These are phyloP conservation scores for Geopemphigus sp. DNA, from an alignment of 1,140 invertebrate genomes.

Conservation along the genomic window DNA sequence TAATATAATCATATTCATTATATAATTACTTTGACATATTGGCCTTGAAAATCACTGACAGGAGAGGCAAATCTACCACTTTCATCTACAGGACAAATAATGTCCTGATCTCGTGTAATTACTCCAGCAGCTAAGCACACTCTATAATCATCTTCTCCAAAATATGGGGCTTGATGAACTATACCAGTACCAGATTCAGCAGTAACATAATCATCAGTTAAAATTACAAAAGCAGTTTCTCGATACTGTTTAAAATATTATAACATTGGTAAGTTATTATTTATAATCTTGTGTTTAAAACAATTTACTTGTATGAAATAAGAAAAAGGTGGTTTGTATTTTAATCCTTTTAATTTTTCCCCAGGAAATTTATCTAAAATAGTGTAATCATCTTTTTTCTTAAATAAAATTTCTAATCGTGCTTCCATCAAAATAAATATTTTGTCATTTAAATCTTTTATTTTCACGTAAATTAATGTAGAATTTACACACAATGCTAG, in stretches of 20 bases:
- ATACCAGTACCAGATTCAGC: slow-evolving; percentile 97
- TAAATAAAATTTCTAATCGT: slow-evolving; percentile 78
- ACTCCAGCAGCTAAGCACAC: slow-evolving; percentile 80
- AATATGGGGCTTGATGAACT: slow-evolving; percentile 98
- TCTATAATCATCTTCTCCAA: slow-evolving; percentile 95
- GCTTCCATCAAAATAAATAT: slow-evolving; percentile 87
- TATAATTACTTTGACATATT: slow-evolving; percentile 85
- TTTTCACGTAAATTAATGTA: slow-evolving; percentile 79
- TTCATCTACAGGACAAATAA: slow-evolving; percentile 92
- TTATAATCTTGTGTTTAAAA: not conserved
- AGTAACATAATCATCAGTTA: slow-evolving; percentile 91
- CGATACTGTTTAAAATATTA: slow-evolving; percentile 57
- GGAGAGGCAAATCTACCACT: slow-evolving; percentile 82
- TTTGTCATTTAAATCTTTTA: slow-evolving; percentile 66
- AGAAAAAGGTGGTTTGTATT: slow-evolving; percentile 87
- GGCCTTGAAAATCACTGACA: slow-evolving; percentile 84
- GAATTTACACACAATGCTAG: slow-evolving; percentile 93
- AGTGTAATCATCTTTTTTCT: slow-evolving; percentile 71
- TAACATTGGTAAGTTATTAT: not conserved
- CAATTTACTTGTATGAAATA: slow-evolving; percentile 68
- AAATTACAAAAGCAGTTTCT: slow-evolving; percentile 76
- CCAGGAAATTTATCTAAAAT: slow-evolving; percentile 82
- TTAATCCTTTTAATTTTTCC: slow-evolving; percentile 72
- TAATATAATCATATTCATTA: slow-evolving; percentile 1
- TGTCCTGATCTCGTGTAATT: slow-evolving; percentile 78